Conservation (phyloP, 1,140 invertebrate genomes). For the Leptinotarsa lineolata region DNA sequence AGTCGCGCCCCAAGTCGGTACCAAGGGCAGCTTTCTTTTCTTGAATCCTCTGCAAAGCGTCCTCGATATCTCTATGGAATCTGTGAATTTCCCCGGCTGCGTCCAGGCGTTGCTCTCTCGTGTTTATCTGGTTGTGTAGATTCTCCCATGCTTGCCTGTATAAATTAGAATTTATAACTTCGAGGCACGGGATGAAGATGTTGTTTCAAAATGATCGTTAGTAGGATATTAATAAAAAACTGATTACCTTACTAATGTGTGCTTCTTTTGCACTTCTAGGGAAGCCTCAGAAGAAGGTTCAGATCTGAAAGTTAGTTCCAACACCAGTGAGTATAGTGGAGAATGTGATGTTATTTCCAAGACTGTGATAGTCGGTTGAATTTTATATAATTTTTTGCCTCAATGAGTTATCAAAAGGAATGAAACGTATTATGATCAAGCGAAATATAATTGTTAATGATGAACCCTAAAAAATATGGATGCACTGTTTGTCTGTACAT, state of each 20-base stretch:
- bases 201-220: neutral
- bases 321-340: slow-evolving; percentile 38
- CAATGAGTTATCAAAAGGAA: neutral
- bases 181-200: neutral
- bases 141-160: slow-evolving; percentile 84
- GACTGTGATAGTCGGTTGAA: neutral
- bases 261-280: slow-evolving; percentile 46
- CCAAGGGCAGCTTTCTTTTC: slow-evolving; percentile 85
- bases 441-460: neutral
- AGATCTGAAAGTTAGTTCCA: slow-evolving; percentile 52
- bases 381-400: neutral
- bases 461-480: neutral
- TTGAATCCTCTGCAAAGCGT: slow-evolving; percentile 87
- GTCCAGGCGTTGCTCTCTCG: slow-evolving; percentile 81
- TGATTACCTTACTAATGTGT: slow-evolving; percentile 45
- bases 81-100: slow-evolving; percentile 95
- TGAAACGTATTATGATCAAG: neutral
- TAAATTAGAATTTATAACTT: slow-evolving; percentile 17
- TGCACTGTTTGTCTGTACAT: too few relatives aligned
- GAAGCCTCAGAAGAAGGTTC: slow-evolving; percentile 44
- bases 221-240: slow-evolving; percentile 5
- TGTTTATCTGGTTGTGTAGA: slow-evolving; percentile 82
- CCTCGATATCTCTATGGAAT: slow-evolving; percentile 94
- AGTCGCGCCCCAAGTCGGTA: slow-evolving; percentile 83
- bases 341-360: slow-evolving; percentile 11